Conservation (phyloP, 2,888 invertebrate species). For the Oligia fasciuncula region DNA sequence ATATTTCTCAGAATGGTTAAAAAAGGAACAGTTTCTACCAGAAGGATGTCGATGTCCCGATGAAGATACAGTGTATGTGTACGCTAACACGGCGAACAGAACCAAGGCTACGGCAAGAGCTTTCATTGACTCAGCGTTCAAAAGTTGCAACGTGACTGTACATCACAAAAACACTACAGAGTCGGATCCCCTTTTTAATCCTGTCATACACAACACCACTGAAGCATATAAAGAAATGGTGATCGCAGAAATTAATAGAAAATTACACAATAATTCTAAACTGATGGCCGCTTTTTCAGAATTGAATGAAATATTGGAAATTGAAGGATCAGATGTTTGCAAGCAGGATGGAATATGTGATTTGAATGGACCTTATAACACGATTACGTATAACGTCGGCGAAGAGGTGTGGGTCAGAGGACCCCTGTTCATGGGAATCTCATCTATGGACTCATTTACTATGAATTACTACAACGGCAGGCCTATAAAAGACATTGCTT, state of each 20-base stretch:
- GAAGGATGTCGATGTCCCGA: constrained; percentile 53
- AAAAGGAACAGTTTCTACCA: constrained; percentile 42
- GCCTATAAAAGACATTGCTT: constrained; percentile 52
- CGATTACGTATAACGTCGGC: constrained; percentile 27
- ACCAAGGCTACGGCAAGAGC: constrained; percentile 47
- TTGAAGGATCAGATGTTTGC: constrained; percentile 53
- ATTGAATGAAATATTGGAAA: constrained; percentile 54
- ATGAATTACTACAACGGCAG: constrained; percentile 53
- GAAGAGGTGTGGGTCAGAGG: constrained; percentile 28
- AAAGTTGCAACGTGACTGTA: constrained; percentile 34
- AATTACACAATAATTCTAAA: constrained; percentile 34
- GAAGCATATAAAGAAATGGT: constrained; percentile 39
- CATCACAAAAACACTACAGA: constrained; percentile 32
- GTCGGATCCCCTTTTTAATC: constrained; percentile 43
- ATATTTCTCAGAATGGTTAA: constrained; percentile 58
- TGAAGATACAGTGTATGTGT: constrained; percentile 46
- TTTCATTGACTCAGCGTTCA: constrained; percentile 41
- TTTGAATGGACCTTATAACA: constrained; percentile 43
- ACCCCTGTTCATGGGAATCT: constrained; percentile 34
- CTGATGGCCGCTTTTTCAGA: constrained; percentile 17
- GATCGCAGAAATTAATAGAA: constrained; percentile 29
- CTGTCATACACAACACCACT: constrained; percentile 43
- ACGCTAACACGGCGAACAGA: constrained; percentile 30
- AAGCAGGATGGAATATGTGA: constrained; percentile 54
- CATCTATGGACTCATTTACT: constrained; percentile 42